Percentiles rank a stretch among this genome's conserved stretches.
These are phyloP conservation scores for Indri indri DNA, from an alignment of 2,113 vertebrate genomes.

Conservation along the genomic window DNA sequence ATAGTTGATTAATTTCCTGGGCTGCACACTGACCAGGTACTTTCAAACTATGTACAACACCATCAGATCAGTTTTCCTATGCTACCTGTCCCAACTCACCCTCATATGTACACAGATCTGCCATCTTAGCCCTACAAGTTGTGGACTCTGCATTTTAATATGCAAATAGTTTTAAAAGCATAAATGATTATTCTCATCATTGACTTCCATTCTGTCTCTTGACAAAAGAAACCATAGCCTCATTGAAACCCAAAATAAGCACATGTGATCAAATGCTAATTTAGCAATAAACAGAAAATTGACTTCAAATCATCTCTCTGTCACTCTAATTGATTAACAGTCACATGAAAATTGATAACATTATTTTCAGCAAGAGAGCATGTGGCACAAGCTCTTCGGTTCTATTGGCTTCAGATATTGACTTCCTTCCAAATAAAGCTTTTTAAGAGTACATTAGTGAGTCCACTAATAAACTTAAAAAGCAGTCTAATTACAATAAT, in stretches of 20 bases:
- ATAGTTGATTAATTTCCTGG: neutral
- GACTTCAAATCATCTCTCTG: conserved; percentile 96
- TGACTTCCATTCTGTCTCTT: conserved; percentile 66
- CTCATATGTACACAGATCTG: neutral
- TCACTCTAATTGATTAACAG: conserved; percentile 95
- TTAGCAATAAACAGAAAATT: conserved; percentile 89
- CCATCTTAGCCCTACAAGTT: neutral
- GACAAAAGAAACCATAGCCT: conserved; percentile 72
- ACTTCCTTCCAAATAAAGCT: conserved; percentile 86
- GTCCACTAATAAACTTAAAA: conserved; percentile 87
- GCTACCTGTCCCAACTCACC: neutral
- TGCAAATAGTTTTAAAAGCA: conserved; percentile 61
- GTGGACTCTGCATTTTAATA: neutral
- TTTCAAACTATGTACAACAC: neutral
- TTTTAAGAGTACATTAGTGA: conserved; percentile 88
- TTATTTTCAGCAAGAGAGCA: conserved; percentile 85
- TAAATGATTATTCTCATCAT: conserved; percentile 61
- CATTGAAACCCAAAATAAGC: conserved; percentile 79
- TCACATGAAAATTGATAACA: conserved; percentile 97
- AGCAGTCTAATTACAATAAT: conserved; percentile 84
- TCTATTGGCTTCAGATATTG: conserved; percentile 85
- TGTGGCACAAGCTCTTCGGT: conserved; percentile 80
- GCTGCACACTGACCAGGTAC: neutral
- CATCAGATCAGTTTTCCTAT: neutral
- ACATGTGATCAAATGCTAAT: conserved; percentile 86